Conservation (phyloP, 1,140 invertebrate genomes). For the Bombus confusus region DNA sequence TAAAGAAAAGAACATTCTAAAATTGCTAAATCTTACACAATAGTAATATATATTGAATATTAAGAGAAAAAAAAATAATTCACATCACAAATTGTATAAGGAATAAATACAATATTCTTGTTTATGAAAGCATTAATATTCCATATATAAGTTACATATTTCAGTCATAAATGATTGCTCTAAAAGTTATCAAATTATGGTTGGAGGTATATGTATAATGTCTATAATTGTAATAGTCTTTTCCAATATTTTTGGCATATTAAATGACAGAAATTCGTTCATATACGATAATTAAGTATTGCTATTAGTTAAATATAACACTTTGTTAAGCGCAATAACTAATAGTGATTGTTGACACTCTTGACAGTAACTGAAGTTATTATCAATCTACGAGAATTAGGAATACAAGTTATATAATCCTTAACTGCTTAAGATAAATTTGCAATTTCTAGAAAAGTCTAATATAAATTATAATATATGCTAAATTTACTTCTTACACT, state of each 20-base stretch:
- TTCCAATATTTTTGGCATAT: neutral
- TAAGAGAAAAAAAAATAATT: neutral
- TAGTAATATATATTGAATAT: neutral
- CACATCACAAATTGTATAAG: neutral
- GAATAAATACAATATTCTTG: neutral
- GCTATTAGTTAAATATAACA: neutral
- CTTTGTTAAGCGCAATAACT: constrained; percentile 26
- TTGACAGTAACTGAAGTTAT: constrained; percentile 51
- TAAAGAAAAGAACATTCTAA: neutral
- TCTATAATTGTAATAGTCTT: neutral
- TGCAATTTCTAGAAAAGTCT: neutral
- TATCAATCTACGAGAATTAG: constrained; percentile 26
- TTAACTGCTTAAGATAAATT: neutral
- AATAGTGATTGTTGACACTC: constrained; percentile 57
- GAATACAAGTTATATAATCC: constrained; percentile 58
- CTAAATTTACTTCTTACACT: constrained; percentile 37
- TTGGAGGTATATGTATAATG: neutral
- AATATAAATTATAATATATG: neutral
- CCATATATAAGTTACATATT: neutral
- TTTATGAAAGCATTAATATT: neutral
- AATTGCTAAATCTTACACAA: neutral
- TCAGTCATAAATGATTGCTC: neutral
- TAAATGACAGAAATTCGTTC: neutral
- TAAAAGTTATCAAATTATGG: neutral
- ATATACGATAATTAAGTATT: neutral